Evolutionary conservation across 1,140 invertebrate species (phyloP).

Genomic region (Tetragnatha versicolor): DNA sequence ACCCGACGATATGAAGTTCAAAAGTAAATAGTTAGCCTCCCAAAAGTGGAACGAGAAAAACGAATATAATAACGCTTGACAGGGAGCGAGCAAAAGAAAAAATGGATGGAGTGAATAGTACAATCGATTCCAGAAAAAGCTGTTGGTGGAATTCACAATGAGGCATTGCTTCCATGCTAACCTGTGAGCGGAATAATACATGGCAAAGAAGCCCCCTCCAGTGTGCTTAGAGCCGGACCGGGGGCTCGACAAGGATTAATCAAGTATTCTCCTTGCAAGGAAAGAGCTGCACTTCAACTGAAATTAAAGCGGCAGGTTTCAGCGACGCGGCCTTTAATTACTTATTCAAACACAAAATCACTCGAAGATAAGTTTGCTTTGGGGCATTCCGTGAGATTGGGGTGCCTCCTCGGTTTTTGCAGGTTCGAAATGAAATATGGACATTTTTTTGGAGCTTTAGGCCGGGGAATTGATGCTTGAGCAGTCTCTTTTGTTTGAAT

Average conservation of each 20-base stretch:
- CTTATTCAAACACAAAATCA: conserved; percentile 3
- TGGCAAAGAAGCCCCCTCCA: not conserved
- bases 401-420: too few species aligned
- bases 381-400: too few species aligned
- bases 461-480: too few species aligned
- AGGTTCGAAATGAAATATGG: too few species aligned
- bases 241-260: not conserved
- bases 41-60: not conserved
- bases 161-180: conserved; percentile 20
- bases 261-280: not conserved
- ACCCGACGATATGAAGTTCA: too few species aligned
- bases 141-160: conserved; percentile 31
- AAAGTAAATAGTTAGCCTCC: too few species aligned
- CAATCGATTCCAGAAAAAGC: conserved; percentile 22
- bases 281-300: not conserved
- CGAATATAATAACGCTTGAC: conserved; percentile 17
- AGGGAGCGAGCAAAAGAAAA: not conserved
- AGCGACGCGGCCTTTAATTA: too few species aligned
- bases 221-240: not conserved
- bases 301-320: not conserved
- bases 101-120: conserved; percentile 15
- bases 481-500: too few species aligned
- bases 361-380: too few species aligned
- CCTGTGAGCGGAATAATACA: conserved; percentile 8
- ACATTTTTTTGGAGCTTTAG: too few species aligned